Base-by-base conservation (phyloP, 2,113 vertebrate genomes). In the Bambusicola thoracicus region DNA sequence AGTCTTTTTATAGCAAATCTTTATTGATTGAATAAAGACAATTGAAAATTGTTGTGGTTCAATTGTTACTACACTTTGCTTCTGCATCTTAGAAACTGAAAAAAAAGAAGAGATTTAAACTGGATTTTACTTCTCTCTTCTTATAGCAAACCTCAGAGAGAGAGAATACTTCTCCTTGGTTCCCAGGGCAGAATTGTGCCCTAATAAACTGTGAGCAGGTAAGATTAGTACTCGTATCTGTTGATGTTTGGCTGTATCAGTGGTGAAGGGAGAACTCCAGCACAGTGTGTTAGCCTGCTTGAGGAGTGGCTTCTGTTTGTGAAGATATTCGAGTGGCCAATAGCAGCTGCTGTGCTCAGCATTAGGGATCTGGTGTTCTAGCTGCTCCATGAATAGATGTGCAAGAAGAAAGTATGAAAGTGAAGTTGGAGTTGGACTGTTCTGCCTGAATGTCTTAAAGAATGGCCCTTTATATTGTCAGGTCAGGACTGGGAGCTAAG, bases 71-170 rank as follows among this genome's bases (percentile, higher is more conserved):
- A 38, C 1, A 2, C 7, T 62, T 86, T 69, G 40, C 8, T 68
- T 65, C 22, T 82, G n/a, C 40, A 17, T 74, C 34, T n/a, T 66
- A 53, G 24, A 61, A 85, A 69, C 49, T 65, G 34, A 8, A 59
- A 56, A 85, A 61, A 85, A 67, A 0, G 0, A 0, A 0, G 49
- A 75, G 20, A 46, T 48, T 40, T 51, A 77, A 87, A 75, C 61
- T 75, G 40, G 43, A 14, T 41, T 65, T 32, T 14, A 34, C 32
- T 70, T 67, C 84, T 44, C 65, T 84, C 87, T 63, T 49, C 18
- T 72, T 65, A n/a, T 36, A 97, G 95, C 97, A 97, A 68, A 96
- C 90, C 40, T 91, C 95, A 41, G 92, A 95, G 73, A 95, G 90
- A 87, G 97, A 97, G 55, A 95, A 36, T 32, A 21, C 49, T 76